phyloP scores from a whole-genome alignment of 2,888 invertebrate species.

The Diabrotica balteata region DNA sequence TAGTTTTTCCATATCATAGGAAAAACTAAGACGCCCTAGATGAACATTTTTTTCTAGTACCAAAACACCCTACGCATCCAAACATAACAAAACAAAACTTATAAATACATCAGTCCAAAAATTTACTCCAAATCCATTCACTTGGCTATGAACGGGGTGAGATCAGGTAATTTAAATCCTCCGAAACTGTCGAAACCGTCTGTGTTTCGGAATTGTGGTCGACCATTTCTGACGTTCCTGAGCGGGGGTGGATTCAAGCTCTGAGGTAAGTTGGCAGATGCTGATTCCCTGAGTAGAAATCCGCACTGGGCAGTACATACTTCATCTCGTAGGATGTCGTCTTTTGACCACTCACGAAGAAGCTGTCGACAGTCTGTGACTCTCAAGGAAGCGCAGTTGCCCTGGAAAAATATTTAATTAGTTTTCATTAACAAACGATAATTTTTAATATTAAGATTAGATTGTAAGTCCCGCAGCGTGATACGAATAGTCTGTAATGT shows the following conservation, averaged over 20 bases:
- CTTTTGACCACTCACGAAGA: constrained; percentile 82
- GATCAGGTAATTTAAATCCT: constrained; percentile 80
- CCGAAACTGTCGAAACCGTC: constrained; percentile 57
- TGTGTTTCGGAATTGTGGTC: constrained; percentile 42
- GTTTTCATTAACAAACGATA: too few relatives aligned
- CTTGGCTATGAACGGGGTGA: constrained; percentile 70
- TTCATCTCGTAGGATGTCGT: constrained; percentile 82
- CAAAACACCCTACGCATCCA: neutral
- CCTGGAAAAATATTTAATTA: constrained; percentile 63
- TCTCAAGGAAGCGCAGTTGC: constrained; percentile 86
- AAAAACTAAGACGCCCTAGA: too few relatives aligned
- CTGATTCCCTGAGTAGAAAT: constrained; percentile 67
- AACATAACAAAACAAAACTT: constrained; percentile 9
- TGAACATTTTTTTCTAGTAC: too few relatives aligned
- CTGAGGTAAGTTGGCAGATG: constrained; percentile 47
- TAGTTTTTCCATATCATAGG: too few relatives aligned
- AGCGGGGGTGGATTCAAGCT: constrained; percentile 56
- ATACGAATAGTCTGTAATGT: too few relatives aligned
- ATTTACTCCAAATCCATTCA: constrained; percentile 30
- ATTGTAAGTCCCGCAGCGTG: too few relatives aligned
- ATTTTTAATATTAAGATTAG: too few relatives aligned
- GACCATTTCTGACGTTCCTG: constrained; percentile 41
- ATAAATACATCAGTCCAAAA: constrained; percentile 25
- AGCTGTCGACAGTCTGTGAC: constrained; percentile 87
- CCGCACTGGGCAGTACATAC: constrained; percentile 92